Evolutionary conservation across 2,888 invertebrate genomes (phyloP).

Genomic region (Allolobophora icterica): DNA sequence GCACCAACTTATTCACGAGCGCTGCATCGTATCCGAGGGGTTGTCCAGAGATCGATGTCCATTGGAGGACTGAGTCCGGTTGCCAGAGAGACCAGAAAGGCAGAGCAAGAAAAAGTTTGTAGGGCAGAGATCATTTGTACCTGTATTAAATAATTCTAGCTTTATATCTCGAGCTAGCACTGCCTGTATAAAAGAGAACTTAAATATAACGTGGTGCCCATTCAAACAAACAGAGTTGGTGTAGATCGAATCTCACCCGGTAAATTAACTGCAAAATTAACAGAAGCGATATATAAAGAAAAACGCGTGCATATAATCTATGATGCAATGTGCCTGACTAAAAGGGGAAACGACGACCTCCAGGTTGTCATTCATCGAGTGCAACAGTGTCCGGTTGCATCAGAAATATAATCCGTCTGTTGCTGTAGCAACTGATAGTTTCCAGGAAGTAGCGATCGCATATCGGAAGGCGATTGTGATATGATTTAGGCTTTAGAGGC

Average conservation of each 20-base stretch:
- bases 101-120: no score
- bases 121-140: no score
- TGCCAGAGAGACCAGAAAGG: no score
- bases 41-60: no score
- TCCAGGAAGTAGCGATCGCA: neutral
- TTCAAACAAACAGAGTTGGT: neutral
- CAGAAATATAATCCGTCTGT: neutral
- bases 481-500: slow-evolving; percentile 2
- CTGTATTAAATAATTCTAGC: no score
- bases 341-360: no score
- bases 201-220: neutral
- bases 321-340: neutral
- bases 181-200: neutral
- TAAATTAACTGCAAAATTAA: neutral
- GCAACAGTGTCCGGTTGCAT: neutral
- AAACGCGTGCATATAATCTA: no score
- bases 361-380: neutral
- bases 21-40: no score
- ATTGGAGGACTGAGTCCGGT: no score
- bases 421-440: neutral
- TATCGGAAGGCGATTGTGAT: neutral
- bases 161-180: neutral
- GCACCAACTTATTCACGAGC: no score
- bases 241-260: neutral
- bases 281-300: neutral